These are phyloP conservation scores for Pseudanteris insignis DNA, from an alignment of 2,888 invertebrate genomes.

Conservation along the genomic window DNA sequence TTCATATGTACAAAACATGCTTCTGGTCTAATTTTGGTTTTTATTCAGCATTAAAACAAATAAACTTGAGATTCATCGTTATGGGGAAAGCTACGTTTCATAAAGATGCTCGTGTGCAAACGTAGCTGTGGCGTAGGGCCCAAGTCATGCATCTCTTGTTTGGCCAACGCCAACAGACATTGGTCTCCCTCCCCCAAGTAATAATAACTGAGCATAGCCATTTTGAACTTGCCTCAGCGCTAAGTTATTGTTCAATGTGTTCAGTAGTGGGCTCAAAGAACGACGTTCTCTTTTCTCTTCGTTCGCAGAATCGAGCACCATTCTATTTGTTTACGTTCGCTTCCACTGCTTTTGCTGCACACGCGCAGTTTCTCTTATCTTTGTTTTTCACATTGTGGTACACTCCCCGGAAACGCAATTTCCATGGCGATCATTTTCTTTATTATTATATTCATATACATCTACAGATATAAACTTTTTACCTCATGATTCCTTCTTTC, in stretches of 20 bases:
- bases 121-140: slow-evolving; percentile 5
- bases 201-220: slow-evolving; percentile 26
- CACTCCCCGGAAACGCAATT: slow-evolving; percentile 23
- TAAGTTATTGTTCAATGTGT: slow-evolving; percentile 26
- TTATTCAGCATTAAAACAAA: no score
- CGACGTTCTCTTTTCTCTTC: slow-evolving; percentile 31
- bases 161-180: slow-evolving; percentile 15
- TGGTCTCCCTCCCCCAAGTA: slow-evolving; percentile 9
- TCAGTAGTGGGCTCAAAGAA: slow-evolving; percentile 25
- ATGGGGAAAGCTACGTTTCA: slow-evolving; percentile 4
- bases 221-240: slow-evolving; percentile 23
- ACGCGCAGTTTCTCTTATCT: slow-evolving; percentile 18
- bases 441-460: no score
- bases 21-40: no score
- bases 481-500: no score
- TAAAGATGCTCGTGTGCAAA: slow-evolving; percentile 5
- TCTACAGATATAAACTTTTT: no score
- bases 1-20: no score
- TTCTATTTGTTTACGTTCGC: slow-evolving; percentile 32
- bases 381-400: slow-evolving; percentile 17
- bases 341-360: slow-evolving; percentile 9
- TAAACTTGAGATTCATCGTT: no score
- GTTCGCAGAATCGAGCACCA: slow-evolving; percentile 26
- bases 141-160: slow-evolving; percentile 6
- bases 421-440: slow-evolving; percentile 2